Percentiles rank a stretch among this genome's conserved stretches.
Evolutionary conservation across 2,797 vertebrate genomes (phyloP).

Genomic region (Rhabdophis nuchalis): DNA sequence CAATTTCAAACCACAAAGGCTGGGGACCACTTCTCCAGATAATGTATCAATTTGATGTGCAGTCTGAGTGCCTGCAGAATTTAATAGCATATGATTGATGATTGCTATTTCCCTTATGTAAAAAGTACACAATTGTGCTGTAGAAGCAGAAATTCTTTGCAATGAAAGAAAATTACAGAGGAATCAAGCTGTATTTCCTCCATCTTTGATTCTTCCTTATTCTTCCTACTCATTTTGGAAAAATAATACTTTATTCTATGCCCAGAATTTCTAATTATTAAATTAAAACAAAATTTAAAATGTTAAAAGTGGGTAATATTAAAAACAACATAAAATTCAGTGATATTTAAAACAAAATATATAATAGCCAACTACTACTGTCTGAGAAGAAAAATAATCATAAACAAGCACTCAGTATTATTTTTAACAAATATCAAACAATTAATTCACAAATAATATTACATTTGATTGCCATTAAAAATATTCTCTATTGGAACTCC

Average conservation of each 20-base stretch:
- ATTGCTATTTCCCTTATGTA: not conserved
- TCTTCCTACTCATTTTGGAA: not conserved
- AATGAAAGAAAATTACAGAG: not conserved
- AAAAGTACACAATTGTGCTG: not conserved
- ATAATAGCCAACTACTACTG: not conserved
- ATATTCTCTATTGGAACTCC: not conserved
- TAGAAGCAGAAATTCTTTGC: not conserved
- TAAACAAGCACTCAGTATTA: not conserved
- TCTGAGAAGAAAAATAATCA: not conserved
- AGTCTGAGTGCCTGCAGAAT: not conserved
- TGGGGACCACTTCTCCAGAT: not conserved
- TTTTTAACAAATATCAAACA: not conserved
- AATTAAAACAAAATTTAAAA: not conserved
- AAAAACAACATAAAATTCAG: not conserved
- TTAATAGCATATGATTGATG: not conserved
- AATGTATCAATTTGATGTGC: not conserved
- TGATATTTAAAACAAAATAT: not conserved
- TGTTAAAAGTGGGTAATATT: not conserved
- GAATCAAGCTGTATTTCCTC: not conserved
- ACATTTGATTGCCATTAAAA: not conserved
- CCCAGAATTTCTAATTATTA: not conserved
- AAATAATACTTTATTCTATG: not conserved
- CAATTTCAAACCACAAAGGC: not conserved
- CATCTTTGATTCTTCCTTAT: not conserved
- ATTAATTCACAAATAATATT: not conserved